Percentiles rank a stretch among this genome's conserved stretches.
These are phyloP conservation scores for Aphidius gifuensis DNA, from an alignment of 1,140 invertebrate species.

Conservation along the genomic window DNA sequence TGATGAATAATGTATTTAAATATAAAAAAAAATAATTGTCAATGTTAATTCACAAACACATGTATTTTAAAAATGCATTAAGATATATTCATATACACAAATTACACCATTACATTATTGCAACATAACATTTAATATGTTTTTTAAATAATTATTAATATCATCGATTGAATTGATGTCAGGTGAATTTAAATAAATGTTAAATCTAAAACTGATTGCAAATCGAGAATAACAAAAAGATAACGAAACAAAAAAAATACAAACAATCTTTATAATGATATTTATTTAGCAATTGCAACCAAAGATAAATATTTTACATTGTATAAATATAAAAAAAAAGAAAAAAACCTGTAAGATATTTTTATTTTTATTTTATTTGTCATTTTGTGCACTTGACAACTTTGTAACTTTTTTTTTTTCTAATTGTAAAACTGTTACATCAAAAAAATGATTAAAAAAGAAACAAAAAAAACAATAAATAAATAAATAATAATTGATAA, in stretches of 20 bases:
- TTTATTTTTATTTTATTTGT: conserved; percentile 22
- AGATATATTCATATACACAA: conserved; percentile 1
- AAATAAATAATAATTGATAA: too few relatives aligned
- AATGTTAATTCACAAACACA: too few relatives aligned
- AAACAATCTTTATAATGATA: conserved; percentile 38
- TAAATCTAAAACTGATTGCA: neutral
- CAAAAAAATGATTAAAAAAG: too few relatives aligned
- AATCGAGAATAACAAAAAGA: conserved; percentile 14
- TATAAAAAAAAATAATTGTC: too few relatives aligned
- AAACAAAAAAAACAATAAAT: conserved; percentile 1
- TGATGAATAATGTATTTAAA: too few relatives aligned
- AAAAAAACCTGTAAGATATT: conserved; percentile 33
- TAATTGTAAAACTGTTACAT: too few relatives aligned
- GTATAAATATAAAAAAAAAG: conserved; percentile 29
- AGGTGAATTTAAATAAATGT: neutral
- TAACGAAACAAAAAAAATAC: neutral
- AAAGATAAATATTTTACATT: conserved; percentile 52
- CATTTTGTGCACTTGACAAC: neutral
- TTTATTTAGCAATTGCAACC: conserved; percentile 56
- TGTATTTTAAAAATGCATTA: too few relatives aligned
- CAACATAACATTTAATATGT: neutral
- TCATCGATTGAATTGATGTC: neutral
- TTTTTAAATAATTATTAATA: neutral
- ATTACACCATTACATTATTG: neutral
- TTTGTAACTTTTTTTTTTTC: too few relatives aligned